A percentile compares a stretch with the other conserved stretches of the same genome.
Conservation (phyloP, 2,797 vertebrate genomes). For the Sebastes nivosus region DNA sequence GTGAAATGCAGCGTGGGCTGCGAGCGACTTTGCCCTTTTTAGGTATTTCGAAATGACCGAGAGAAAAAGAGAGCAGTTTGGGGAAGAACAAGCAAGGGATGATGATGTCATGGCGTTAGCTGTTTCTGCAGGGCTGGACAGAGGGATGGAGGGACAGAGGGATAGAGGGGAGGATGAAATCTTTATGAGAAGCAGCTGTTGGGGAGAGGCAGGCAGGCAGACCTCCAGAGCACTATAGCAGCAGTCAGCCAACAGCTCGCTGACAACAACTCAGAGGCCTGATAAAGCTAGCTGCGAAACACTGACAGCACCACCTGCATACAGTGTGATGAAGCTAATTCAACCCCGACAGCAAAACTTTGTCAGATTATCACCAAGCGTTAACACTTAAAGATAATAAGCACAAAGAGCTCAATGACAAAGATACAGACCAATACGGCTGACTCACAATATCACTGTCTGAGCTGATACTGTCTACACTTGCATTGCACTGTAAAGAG, state of each 20-base stretch:
- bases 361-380: background rate
- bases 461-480: background rate
- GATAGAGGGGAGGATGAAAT: constrained; percentile 63
- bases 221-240: constrained; percentile 39
- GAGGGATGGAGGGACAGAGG: constrained; percentile 50
- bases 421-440: background rate
- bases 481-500: background rate
- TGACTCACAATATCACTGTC: background rate
- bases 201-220: constrained; percentile 53
- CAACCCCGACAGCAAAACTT: background rate
- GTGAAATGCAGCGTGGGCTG: constrained; percentile 18
- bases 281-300: constrained; percentile 28
- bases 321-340: constrained; percentile 10
- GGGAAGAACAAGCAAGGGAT: constrained; percentile 51
- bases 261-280: constrained; percentile 50
- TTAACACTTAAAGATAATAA: background rate
- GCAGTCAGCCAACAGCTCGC: constrained; percentile 34
- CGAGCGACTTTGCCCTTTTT: constrained; percentile 67
- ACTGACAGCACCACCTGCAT: constrained; percentile 40
- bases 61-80: constrained; percentile 36
- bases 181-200: constrained; percentile 86
- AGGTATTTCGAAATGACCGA: constrained; percentile 70
- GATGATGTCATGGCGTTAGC: constrained; percentile 81
- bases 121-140: constrained; percentile 67
- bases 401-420: background rate